A percentile compares a stretch with the other conserved stretches of the same genome.
phyloP scores from a whole-genome alignment of 2,113 vertebrate species.

The Ophiodon elongatus region DNA sequence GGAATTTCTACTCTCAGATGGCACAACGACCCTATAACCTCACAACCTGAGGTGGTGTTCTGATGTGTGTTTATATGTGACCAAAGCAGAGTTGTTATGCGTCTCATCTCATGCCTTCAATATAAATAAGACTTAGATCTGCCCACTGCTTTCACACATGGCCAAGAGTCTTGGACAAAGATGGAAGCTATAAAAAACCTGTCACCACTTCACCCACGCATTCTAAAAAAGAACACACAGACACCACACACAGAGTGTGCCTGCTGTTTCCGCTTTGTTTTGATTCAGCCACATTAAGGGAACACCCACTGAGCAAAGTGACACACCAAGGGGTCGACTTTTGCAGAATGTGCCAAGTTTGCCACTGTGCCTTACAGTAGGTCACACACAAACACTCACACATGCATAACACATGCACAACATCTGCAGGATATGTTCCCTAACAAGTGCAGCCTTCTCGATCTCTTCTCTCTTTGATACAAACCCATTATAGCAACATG shows the following conservation, averaged over 20 bases:
- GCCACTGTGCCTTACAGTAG: slow-evolving; percentile 57
- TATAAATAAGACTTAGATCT: slow-evolving; percentile 75
- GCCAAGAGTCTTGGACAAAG: slow-evolving; percentile 65
- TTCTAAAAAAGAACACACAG: slow-evolving; percentile 37
- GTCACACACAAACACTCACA: slow-evolving; percentile 52
- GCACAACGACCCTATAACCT: slow-evolving; percentile 33
- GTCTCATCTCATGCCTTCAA: slow-evolving; percentile 61
- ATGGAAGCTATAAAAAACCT: slow-evolving; percentile 69
- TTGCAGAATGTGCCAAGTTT: slow-evolving; percentile 62
- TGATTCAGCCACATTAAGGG: slow-evolving; percentile 77
- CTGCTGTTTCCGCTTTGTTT: slow-evolving; percentile 73
- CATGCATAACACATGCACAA: slow-evolving; percentile 59
- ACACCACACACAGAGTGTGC: slow-evolving; percentile 64
- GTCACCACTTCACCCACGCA: slow-evolving; percentile 58
- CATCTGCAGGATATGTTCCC: slow-evolving; percentile 64
- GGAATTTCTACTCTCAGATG: slow-evolving; percentile 46
- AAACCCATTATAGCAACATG: neutral
- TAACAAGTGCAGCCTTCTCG: slow-evolving; percentile 49
- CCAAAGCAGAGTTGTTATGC: slow-evolving; percentile 29
- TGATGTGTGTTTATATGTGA: slow-evolving; percentile 30
- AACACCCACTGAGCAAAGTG: slow-evolving; percentile 73
- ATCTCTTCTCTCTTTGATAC: slow-evolving; percentile 1
- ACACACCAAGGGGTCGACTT: slow-evolving; percentile 58
- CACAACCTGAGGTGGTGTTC: slow-evolving; percentile 9
- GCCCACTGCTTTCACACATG: slow-evolving; percentile 75